A percentile compares a stretch with the other conserved stretches of the same genome.
These are phyloP conservation scores for Caradrina clavipalpis DNA, from an alignment of 2,888 invertebrate species.

Conservation along the genomic window DNA sequence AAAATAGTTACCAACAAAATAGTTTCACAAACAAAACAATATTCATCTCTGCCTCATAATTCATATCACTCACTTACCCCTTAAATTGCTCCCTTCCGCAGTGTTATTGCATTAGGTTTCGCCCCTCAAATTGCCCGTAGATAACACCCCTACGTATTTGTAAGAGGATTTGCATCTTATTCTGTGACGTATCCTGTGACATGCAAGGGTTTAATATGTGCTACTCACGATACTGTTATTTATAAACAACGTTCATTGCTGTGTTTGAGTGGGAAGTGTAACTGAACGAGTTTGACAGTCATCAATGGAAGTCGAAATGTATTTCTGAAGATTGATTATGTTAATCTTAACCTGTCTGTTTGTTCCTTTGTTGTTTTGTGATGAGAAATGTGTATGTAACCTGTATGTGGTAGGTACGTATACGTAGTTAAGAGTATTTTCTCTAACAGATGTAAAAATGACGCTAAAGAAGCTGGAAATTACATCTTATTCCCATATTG, in stretches of 20 bases:
- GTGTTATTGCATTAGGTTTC: conserved; percentile 72
- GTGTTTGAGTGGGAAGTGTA: background rate
- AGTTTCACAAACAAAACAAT: conserved; percentile 39
- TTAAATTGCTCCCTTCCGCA: conserved; percentile 76
- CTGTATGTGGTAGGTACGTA: too few species aligned
- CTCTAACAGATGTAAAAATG: too few species aligned
- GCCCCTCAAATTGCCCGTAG: conserved; percentile 77
- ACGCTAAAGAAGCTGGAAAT: too few species aligned
- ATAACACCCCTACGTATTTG: conserved; percentile 74
- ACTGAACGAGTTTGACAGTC: background rate
- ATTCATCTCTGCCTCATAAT: conserved; percentile 59
- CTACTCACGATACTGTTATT: conserved; percentile 26
- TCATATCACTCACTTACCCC: conserved; percentile 68
- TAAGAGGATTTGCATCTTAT: conserved; percentile 78
- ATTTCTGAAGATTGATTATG: conserved; percentile 28
- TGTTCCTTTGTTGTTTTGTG: conserved; percentile 41
- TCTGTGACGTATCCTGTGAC: conserved; percentile 68
- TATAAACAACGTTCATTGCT: conserved; percentile 9
- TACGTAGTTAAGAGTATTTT: too few species aligned
- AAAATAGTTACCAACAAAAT: conserved; percentile 7
- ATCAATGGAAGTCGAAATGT: conserved; percentile 15
- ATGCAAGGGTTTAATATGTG: conserved; percentile 58
- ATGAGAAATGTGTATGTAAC: conserved; percentile 10
- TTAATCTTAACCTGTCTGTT: conserved; percentile 38
- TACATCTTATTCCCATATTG: too few species aligned